These are phyloP conservation scores for Lagorchestes hirsutus DNA, from an alignment of 2,797 vertebrate genomes.

Conservation along the genomic window DNA sequence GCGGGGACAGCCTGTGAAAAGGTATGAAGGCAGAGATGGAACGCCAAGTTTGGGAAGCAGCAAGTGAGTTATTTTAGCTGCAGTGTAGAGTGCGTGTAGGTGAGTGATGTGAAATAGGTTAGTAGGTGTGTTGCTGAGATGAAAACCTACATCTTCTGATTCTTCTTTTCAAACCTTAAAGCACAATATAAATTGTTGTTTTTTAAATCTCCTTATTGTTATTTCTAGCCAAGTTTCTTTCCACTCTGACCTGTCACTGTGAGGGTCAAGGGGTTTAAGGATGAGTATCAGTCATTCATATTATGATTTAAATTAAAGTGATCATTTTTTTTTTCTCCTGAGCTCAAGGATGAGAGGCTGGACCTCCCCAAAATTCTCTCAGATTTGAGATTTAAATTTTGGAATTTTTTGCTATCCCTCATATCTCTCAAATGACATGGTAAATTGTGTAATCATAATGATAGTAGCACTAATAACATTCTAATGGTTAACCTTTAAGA, in stretches of 20 bases:
- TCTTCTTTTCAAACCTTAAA: neutral
- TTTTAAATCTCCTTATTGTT: neutral
- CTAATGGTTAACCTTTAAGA: neutral
- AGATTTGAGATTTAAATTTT: neutral
- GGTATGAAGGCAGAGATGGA: neutral
- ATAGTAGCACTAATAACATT: neutral
- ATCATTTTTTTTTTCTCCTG: neutral
- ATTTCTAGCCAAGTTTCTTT: neutral
- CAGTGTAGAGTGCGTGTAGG: neutral
- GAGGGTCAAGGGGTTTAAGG: neutral
- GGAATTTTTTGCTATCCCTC: neutral
- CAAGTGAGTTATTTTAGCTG: neutral
- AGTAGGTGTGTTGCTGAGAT: neutral
- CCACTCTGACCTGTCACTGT: neutral
- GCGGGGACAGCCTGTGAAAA: neutral
- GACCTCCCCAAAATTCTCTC: neutral
- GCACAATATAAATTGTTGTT: neutral
- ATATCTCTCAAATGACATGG: neutral
- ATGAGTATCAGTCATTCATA: too few relatives aligned
- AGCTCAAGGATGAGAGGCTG: neutral
- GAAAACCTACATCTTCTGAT: neutral
- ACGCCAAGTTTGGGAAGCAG: neutral
- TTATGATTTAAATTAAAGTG: neutral
- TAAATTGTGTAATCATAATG: neutral
- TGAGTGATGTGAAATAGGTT: neutral